Evolutionary conservation across 2,888 invertebrate species (phyloP).

Genomic region (Lepetodrilus schrolli): DNA sequence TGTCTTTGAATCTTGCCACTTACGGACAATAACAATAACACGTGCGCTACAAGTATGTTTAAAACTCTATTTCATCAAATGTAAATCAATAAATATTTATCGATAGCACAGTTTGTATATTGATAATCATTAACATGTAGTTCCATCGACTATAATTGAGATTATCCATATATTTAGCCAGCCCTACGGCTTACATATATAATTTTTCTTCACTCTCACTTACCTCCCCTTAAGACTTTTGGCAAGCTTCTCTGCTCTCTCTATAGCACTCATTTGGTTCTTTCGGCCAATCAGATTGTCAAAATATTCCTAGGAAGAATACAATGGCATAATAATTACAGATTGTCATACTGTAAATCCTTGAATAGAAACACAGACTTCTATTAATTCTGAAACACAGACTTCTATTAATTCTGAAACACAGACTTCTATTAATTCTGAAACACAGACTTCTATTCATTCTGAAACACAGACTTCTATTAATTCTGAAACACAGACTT

Average conservation of each 20-base stretch:
- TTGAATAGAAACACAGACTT: no score
- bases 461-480: no score
- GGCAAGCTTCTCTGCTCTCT: constrained; percentile 78
- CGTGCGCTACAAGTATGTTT: no score
- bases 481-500: no score
- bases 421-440: no score
- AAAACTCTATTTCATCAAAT: background rate
- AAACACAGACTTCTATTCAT: no score
- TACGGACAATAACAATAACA: no score
- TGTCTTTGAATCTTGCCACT: no score
- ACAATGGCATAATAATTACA: background rate
- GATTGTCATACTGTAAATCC: background rate
- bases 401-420: no score
- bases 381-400: no score
- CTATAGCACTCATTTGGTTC: constrained; percentile 77
- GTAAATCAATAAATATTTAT: background rate
- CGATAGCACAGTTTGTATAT: background rate
- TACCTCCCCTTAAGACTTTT: constrained; percentile 73
- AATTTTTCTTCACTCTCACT: background rate
- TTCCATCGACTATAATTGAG: background rate
- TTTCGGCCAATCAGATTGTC: constrained; percentile 66
- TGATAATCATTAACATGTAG: background rate
- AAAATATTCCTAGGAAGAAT: constrained; percentile 58
- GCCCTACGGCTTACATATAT: background rate
- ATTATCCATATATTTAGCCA: background rate